Percentiles rank a stretch among this genome's conserved stretches.
Evolutionary conservation across 2,888 invertebrate genomes (phyloP).

Genomic region (Netelia inedita): DNA sequence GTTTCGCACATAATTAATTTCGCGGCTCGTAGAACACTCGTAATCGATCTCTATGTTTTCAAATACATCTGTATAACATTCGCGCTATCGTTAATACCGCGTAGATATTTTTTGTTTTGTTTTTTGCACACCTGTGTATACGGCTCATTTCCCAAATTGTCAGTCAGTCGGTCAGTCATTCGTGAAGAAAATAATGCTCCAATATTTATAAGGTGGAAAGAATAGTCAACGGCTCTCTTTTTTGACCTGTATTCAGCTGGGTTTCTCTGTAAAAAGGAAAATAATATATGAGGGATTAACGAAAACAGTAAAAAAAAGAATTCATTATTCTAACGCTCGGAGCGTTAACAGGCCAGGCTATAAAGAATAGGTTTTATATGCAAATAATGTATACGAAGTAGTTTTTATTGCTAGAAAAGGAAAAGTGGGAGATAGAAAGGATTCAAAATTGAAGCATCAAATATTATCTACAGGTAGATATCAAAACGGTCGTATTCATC

Average conservation of each 20-base stretch:
- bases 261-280: background rate
- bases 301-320: too few species aligned
- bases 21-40: slow-evolving; percentile 22
- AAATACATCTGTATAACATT: slow-evolving; percentile 3
- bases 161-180: too few species aligned
- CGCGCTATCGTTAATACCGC: background rate
- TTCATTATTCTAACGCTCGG: background rate
- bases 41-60: slow-evolving; percentile 32
- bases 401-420: too few species aligned
- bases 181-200: too few species aligned
- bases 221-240: background rate
- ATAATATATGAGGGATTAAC: background rate
- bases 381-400: too few species aligned
- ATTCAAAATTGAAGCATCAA: background rate
- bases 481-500: background rate
- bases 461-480: too few species aligned
- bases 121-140: background rate
- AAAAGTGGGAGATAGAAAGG: background rate
- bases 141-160: background rate
- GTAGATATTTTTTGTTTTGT: background rate
- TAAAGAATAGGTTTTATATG: too few species aligned
- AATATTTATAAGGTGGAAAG: too few species aligned
- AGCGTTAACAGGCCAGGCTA: too few species aligned
- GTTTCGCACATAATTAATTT: slow-evolving; percentile 65
- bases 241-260: background rate